Conservation (phyloP, 2,113 vertebrate species). For the Ariopsis seemanni region DNA sequence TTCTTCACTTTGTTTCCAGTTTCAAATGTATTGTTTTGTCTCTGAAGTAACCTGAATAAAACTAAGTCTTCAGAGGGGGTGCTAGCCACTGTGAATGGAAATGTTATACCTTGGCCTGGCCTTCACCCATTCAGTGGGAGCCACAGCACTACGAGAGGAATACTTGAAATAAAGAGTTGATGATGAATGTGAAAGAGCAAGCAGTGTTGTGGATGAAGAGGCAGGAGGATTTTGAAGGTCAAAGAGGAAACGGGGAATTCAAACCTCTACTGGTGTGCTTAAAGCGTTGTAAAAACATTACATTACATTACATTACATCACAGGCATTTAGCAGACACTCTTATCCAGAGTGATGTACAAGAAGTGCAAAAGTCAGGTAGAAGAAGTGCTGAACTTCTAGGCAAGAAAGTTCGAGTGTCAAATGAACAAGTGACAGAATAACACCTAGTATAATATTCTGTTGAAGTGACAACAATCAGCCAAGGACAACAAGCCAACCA, state of each 20-base stretch:
- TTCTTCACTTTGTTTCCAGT: background rate
- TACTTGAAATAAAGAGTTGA: conserved; percentile 21
- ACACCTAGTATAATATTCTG: no score
- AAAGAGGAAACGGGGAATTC: background rate
- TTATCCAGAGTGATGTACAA: no score
- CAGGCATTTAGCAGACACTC: no score
- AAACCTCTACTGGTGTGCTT: background rate
- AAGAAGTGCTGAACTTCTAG: no score
- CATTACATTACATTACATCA: no score
- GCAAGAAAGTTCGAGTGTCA: no score
- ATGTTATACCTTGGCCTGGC: conserved; percentile 44
- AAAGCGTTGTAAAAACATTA: background rate
- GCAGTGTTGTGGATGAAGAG: background rate
- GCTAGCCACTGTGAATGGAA: background rate
- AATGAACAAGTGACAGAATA: no score
- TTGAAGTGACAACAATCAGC: no score
- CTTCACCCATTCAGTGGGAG: conserved; percentile 52
- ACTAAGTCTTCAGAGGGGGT: background rate
- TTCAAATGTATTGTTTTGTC: background rate
- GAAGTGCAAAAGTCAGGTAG: no score
- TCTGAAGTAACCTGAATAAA: background rate
- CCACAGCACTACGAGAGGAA: conserved; percentile 22
- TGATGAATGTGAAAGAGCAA: conserved; percentile 20
- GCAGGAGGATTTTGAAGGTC: background rate
- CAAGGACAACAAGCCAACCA: no score